Evolutionary conservation across 2,888 invertebrate species (phyloP).

Genomic region (Drosophila rubida): DNA sequence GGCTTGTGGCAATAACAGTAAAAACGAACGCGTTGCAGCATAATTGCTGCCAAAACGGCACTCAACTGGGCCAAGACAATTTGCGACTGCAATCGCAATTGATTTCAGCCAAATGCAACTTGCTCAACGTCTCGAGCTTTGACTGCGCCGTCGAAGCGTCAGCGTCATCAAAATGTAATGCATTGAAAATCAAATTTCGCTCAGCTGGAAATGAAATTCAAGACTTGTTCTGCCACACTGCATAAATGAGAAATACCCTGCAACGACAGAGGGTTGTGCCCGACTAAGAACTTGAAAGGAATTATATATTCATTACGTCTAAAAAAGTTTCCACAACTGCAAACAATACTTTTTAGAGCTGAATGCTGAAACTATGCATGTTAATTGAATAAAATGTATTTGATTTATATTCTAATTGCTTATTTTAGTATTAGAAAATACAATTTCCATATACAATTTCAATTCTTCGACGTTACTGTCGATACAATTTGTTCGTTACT

Average conservation of each 20-base stretch:
- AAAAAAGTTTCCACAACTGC: no score
- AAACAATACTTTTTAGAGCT: no score
- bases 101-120: conserved; percentile 20
- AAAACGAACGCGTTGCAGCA: conserved; percentile 19
- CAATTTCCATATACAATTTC: no score
- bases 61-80: conserved; percentile 5
- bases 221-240: conserved; percentile 10
- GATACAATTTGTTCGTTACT: no score
- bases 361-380: no score
- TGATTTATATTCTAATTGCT: no score
- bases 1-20: conserved; percentile 10
- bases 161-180: conserved; percentile 50
- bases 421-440: no score
- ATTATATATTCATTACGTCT: no score
- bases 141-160: neutral
- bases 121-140: neutral
- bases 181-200: conserved; percentile 58
- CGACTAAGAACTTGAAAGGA: neutral
- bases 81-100: conserved; percentile 10
- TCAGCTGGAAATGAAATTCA: conserved; percentile 32
- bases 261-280: neutral
- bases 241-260: neutral
- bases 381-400: no score
- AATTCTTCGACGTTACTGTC: no score
- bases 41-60: conserved; percentile 37